Evolutionary conservation across 2,888 invertebrate genomes (phyloP).

Genomic region (Bembecia ichneumoniformis): DNA sequence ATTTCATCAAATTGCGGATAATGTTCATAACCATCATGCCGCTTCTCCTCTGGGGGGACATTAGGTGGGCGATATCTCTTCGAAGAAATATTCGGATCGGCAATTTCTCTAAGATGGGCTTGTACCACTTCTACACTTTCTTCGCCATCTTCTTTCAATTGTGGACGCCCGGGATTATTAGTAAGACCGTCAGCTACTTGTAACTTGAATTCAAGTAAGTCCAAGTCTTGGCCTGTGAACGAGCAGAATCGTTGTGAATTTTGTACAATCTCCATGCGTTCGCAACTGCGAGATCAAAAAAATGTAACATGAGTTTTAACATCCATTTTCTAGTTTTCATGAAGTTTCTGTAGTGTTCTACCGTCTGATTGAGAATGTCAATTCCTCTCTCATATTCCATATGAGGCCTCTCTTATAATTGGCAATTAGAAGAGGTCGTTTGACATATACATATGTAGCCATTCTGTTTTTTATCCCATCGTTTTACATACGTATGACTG

Average conservation of each 20-base stretch:
- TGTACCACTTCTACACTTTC: too few species aligned
- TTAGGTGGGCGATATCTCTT: too few species aligned
- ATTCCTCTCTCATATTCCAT: conserved; percentile 11
- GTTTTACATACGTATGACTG: not conserved
- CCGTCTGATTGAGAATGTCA: conserved; percentile 15
- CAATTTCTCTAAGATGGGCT: too few species aligned
- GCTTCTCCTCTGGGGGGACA: conserved; percentile 14
- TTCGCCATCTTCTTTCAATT: too few species aligned
- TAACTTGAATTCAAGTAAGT: too few species aligned
- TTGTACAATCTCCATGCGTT: conserved; percentile 14
- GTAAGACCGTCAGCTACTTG: too few species aligned
- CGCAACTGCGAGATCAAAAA: conserved; percentile 18
- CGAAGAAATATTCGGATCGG: too few species aligned
- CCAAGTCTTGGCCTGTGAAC: not conserved
- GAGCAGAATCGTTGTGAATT: not conserved
- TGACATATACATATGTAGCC: conserved; percentile 12
- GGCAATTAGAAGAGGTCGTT: conserved; percentile 10
- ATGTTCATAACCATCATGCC: conserved; percentile 21
- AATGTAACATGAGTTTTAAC: conserved; percentile 19
- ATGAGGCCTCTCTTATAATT: conserved; percentile 19
- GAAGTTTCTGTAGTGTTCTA: conserved; percentile 20
- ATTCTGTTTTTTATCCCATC: conserved; percentile 10
- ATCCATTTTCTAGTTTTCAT: conserved; percentile 27
- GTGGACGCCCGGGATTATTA: too few species aligned
- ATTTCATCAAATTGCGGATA: conserved; percentile 16